Evolutionary conservation across 2,113 vertebrate species (phyloP), one percentile per base, ranked within the genome.

Genomic region (Cephalopholis sonnerati): DNA sequence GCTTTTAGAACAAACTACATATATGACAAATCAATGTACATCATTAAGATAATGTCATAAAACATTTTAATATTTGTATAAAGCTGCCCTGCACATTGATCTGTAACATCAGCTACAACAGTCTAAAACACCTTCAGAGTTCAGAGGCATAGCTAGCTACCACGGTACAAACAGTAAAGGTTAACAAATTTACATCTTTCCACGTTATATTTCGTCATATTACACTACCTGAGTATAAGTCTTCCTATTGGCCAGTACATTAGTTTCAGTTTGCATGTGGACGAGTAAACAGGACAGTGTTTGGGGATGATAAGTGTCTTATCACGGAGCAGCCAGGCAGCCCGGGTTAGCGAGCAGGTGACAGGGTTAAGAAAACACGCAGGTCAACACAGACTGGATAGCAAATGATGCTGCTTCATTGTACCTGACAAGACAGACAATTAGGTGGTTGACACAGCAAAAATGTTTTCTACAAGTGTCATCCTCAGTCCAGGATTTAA

Each of bases 281-380:
- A 10, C 39, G 1, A 24, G 32, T 61, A 18, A 39, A 39, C 36
- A 58, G 44, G 10, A 54, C 9, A 18, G 54, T 81, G 73, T 63
- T 25, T 2, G 44, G 25, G 53, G 53, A 50, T 16, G 65, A 70
- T 82, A 76, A 61, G 59, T 6, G 53, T 10, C 48, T 82, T 58
- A 80, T 85, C 65, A 75, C 39, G 58, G 1, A 20, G 27, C 54
- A 67, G n/a, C 32, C 74, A 48, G 29, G 13, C 63, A 10, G 36
- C 44, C 46, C 57, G n/a, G 44, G 39, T 15, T 27, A 48, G 24
- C 17, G 77, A 50, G 29, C n/a, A 5, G 39, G 57, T 32, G 58
- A 54, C 4, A 0, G 29, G 32, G 18, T 32, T 29, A 25, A 18
- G 3, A 6, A 7, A 16, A 51, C 44, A 51, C 0, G 7, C 41